These are phyloP conservation scores for Lycocerus yunnanus DNA, from an alignment of 2,888 invertebrate species.

Conservation along the genomic window DNA sequence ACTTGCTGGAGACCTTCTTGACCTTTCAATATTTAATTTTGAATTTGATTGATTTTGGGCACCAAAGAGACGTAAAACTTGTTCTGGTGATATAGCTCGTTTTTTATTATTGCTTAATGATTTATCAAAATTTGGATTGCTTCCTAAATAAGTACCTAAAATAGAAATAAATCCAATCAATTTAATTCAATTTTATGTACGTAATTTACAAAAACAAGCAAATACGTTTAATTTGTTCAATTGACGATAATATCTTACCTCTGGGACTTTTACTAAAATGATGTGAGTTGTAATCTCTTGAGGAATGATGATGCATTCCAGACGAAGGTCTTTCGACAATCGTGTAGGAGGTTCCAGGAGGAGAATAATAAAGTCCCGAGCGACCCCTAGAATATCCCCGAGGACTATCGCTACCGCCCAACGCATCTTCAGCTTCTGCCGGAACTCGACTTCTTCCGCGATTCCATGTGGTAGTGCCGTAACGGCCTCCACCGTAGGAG, in stretches of 20 bases:
- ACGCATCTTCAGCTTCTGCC: slow-evolving; percentile 64
- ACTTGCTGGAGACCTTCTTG: slow-evolving; percentile 69
- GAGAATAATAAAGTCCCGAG: slow-evolving; percentile 81
- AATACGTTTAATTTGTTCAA: background rate
- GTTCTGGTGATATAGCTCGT: slow-evolving; percentile 84
- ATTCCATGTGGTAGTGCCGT: slow-evolving; percentile 27
- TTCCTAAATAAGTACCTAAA: slow-evolving; percentile 71
- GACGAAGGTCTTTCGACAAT: slow-evolving; percentile 82
- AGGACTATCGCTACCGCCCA: slow-evolving; percentile 59
- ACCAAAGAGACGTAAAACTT: slow-evolving; percentile 58
- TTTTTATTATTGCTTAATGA: slow-evolving; percentile 68
- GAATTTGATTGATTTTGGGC: slow-evolving; percentile 42
- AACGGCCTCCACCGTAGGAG: slow-evolving; percentile 46
- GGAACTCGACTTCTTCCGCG: slow-evolving; percentile 52
- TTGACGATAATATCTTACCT: slow-evolving; percentile 40
- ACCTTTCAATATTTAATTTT: slow-evolving; percentile 42
- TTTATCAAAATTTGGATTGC: slow-evolving; percentile 62
- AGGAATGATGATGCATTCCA: slow-evolving; percentile 62
- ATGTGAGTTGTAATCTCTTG: slow-evolving; percentile 38
- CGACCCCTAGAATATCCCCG: slow-evolving; percentile 58
- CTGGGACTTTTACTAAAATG: slow-evolving; percentile 55
- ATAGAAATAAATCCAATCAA: slow-evolving; percentile 33
- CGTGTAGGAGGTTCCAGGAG: slow-evolving; percentile 87
- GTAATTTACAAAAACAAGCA: background rate
- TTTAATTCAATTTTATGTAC: slow-evolving; percentile 1